These are phyloP conservation scores for Limosa lapponica DNA, from an alignment of 2,797 vertebrate genomes.

Conservation along the genomic window DNA sequence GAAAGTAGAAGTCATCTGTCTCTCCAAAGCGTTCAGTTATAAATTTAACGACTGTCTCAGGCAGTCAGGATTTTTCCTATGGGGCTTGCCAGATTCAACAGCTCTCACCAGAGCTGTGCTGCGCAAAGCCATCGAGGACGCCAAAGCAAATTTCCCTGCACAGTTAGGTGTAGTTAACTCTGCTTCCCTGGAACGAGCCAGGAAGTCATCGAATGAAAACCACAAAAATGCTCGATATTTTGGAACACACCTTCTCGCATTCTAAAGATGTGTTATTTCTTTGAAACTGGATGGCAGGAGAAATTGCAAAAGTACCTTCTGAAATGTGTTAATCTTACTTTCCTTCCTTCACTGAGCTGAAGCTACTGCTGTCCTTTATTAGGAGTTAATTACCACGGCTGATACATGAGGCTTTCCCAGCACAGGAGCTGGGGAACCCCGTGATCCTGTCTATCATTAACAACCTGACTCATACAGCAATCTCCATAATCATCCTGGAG, in stretches of 20 bases:
- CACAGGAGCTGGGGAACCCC: neutral
- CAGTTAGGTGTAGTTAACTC: constrained; percentile 50
- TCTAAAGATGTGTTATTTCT: constrained; percentile 4
- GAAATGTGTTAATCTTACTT: constrained; percentile 29
- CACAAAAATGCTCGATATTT: constrained; percentile 53
- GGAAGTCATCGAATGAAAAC: constrained; percentile 46
- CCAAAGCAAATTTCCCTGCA: constrained; percentile 65
- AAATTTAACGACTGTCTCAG: constrained; percentile 76
- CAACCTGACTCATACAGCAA: neutral
- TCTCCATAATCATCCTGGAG: neutral
- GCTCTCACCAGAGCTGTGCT: constrained; percentile 56
- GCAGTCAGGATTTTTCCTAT: constrained; percentile 80
- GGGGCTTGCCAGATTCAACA: constrained; percentile 74
- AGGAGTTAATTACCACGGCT: neutral
- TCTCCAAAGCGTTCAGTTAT: constrained; percentile 75
- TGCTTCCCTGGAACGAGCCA: constrained; percentile 24
- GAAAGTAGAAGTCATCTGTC: constrained; percentile 61
- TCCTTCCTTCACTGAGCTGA: neutral
- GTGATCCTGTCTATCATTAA: neutral
- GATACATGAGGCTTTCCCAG: neutral
- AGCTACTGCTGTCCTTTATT: neutral
- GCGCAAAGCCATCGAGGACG: constrained; percentile 26
- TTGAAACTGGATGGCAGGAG: neutral
- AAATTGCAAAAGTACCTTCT: neutral
- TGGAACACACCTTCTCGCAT: neutral